Percentiles rank a stretch among this genome's conserved stretches.
Conservation (phyloP, 35 echinoderm and acorn worm genomes). For the Patiria miniata region DNA sequence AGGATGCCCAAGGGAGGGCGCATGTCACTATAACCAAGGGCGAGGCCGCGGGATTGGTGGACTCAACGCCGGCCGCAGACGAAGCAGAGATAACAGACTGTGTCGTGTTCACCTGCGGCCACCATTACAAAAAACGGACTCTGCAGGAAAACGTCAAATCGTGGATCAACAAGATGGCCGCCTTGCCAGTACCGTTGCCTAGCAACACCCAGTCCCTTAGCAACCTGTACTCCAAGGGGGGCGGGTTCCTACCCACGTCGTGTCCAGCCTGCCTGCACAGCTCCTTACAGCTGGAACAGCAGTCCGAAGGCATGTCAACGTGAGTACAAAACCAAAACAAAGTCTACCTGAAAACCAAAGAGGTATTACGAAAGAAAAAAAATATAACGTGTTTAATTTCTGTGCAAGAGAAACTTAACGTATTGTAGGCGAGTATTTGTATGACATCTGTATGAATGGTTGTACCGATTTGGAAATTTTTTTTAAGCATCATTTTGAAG, state of each 20-base stretch:
- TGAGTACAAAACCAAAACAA: not conserved
- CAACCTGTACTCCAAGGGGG: slow-evolving; percentile 55
- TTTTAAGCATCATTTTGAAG: too few relatives aligned
- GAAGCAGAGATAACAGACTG: slow-evolving; percentile 23
- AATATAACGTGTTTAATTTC: too few relatives aligned
- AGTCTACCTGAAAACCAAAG: too few relatives aligned
- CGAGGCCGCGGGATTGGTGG: slow-evolving; percentile 42
- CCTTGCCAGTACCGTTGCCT: slow-evolving; percentile 58
- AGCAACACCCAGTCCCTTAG: slow-evolving; percentile 50
- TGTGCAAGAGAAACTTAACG: too few relatives aligned
- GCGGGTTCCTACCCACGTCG: slow-evolving; percentile 53
- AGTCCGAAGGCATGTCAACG: not conserved
- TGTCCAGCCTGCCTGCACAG: slow-evolving; percentile 79
- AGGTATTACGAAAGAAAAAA: too few relatives aligned
- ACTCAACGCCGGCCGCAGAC: not conserved
- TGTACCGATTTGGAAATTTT: too few relatives aligned
- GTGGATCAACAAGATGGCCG: slow-evolving; percentile 45
- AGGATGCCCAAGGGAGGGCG: slow-evolving; percentile 45
- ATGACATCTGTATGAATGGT: too few relatives aligned
- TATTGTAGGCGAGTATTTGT: too few relatives aligned
- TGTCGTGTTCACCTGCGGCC: slow-evolving; percentile 86
- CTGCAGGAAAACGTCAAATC: slow-evolving; percentile 42
- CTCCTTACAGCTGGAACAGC: slow-evolving; percentile 55
- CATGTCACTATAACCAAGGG: slow-evolving; percentile 36
- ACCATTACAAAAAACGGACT: slow-evolving; percentile 57